Evolutionary conservation across 2,888 invertebrate species (phyloP).

Genomic region (Lacanobia oleracea): DNA sequence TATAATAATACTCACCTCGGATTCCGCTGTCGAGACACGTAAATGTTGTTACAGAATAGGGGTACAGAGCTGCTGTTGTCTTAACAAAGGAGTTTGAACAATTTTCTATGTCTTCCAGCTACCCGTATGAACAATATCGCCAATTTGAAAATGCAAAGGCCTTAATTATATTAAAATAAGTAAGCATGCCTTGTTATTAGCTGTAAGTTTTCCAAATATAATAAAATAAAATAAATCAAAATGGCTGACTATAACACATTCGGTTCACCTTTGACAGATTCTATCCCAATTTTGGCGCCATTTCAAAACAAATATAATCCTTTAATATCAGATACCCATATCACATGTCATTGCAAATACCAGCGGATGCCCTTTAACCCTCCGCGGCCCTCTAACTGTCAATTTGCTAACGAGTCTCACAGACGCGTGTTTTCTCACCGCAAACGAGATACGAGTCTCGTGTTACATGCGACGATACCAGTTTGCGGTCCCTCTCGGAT

Average conservation of each 20-base stretch:
- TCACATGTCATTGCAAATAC: constrained; percentile 11
- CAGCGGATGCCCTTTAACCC: constrained; percentile 15
- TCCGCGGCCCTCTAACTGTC: constrained; percentile 12
- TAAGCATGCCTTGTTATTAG: too few relatives aligned
- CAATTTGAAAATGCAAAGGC: too few relatives aligned
- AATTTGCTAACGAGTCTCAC: constrained; percentile 38
- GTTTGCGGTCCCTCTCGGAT: constrained; percentile 26
- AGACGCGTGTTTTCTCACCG: constrained; percentile 35
- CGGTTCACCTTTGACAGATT: background rate
- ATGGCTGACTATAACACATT: background rate
- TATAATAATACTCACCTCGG: too few relatives aligned
- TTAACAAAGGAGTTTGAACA: too few relatives aligned
- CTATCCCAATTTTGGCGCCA: background rate
- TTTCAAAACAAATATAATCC: background rate
- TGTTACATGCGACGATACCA: constrained; percentile 38
- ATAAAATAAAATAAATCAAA: too few relatives aligned
- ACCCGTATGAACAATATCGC: too few relatives aligned
- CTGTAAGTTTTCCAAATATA: too few relatives aligned
- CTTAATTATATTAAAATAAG: too few relatives aligned
- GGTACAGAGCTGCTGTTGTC: too few relatives aligned
- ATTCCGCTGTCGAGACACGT: too few relatives aligned
- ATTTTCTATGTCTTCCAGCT: too few relatives aligned
- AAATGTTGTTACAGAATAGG: too few relatives aligned
- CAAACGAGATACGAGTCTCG: constrained; percentile 33
- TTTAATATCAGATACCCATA: background rate